Evolutionary conservation across 1,140 invertebrate genomes (phyloP).

Genomic region (Microplitis demolitor): DNA sequence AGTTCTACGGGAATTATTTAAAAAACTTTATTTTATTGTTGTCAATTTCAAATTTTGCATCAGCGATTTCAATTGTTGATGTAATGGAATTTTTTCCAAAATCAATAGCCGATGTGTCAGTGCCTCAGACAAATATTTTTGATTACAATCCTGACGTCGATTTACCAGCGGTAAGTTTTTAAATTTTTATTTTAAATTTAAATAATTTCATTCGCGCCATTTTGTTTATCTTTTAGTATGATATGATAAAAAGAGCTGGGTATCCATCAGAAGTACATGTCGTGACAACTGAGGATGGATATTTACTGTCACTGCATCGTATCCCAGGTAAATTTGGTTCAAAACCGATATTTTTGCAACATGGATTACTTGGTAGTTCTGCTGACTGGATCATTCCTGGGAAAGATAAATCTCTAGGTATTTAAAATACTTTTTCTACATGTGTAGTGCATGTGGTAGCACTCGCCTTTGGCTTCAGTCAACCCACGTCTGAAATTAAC

Average conservation of each 20-base stretch:
- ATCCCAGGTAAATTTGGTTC: slow-evolving; percentile 64
- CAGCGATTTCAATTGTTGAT: no score
- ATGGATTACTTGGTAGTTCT: slow-evolving; percentile 66
- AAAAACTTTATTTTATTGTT: no score
- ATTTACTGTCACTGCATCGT: slow-evolving; percentile 73
- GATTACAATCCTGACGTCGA: neutral
- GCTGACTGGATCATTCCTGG: slow-evolving; percentile 63
- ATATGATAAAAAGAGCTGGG: slow-evolving; percentile 68
- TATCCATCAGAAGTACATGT: slow-evolving; percentile 72
- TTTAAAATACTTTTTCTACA: neutral
- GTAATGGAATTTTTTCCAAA: no score
- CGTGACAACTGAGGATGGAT: slow-evolving; percentile 73
- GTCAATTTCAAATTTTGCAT: no score
- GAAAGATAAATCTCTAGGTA: slow-evolving; percentile 69
- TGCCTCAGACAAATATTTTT: no score
- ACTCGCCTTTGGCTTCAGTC: no score
- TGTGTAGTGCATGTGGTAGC: no score
- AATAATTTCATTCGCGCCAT: neutral
- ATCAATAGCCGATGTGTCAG: no score
- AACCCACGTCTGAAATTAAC: neutral
- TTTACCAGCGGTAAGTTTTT: neutral
- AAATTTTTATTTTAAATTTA: neutral
- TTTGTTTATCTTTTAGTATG: slow-evolving; percentile 52
- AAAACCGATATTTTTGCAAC: slow-evolving; percentile 66
- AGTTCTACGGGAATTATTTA: no score